A percentile compares a stretch with the other conserved stretches of the same genome.
Evolutionary conservation across 1,140 invertebrate species (phyloP).

Genomic region (Neodiprion fabricii): DNA sequence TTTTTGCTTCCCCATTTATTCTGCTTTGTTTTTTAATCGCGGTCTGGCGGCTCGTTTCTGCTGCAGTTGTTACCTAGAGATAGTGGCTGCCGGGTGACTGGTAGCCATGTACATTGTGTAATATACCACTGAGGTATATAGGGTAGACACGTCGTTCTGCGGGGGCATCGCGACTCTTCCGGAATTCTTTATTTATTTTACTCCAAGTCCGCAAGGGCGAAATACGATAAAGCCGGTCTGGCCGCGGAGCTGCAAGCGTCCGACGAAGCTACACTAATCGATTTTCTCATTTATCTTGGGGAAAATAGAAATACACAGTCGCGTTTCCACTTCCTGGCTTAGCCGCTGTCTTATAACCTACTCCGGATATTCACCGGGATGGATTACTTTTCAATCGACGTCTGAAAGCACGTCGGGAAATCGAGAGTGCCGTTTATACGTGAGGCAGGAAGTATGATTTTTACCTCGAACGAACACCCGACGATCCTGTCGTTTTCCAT

Average conservation of each 20-base stretch:
- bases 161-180: not conserved
- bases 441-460: not conserved
- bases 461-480: not conserved
- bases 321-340: not conserved
- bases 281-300: not conserved
- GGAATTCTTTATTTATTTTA: constrained; percentile 4
- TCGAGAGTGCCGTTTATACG: not conserved
- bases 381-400: not conserved
- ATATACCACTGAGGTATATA: too few species aligned
- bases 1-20: too few species aligned
- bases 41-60: not conserved
- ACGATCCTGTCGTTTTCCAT: too few species aligned
- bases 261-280: not conserved
- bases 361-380: not conserved
- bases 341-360: too few species aligned
- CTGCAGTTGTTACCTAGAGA: too few species aligned
- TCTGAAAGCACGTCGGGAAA: not conserved
- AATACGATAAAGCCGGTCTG: not conserved
- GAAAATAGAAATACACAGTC: not conserved
- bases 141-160: not conserved
- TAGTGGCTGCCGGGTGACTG: too few species aligned
- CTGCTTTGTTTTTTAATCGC: not conserved
- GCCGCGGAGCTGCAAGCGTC: not conserved
- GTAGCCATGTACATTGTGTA: too few species aligned
- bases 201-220: not conserved